Evolutionary conservation across 2,113 vertebrate genomes (phyloP).

Genomic region (Syrmaticus mikado): DNA sequence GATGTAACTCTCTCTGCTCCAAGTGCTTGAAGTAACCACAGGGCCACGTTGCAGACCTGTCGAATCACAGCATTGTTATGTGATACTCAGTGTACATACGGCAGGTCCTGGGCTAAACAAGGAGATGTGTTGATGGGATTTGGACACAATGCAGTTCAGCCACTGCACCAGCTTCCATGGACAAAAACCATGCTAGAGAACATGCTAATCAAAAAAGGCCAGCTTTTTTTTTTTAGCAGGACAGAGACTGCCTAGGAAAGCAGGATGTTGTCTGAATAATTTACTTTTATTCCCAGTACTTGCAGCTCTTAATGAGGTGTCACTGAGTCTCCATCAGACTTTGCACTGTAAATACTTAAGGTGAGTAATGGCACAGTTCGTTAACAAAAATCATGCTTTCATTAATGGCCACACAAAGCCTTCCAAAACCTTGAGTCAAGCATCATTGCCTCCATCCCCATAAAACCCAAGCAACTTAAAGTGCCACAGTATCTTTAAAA

Average conservation of each 20-base stretch:
- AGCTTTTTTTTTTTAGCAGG: neutral
- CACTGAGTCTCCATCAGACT: neutral
- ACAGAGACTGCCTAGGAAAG: neutral
- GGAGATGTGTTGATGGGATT: neutral
- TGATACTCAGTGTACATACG: neutral
- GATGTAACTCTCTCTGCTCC: neutral
- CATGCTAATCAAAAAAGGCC: neutral
- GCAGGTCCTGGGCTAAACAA: neutral
- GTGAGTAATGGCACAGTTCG: neutral
- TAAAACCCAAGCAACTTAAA: neutral
- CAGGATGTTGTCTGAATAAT: neutral
- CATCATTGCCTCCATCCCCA: neutral
- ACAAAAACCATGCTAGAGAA: neutral
- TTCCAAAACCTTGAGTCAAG: neutral
- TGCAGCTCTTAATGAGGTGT: neutral
- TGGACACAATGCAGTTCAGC: neutral
- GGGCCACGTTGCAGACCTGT: neutral
- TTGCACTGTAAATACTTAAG: neutral
- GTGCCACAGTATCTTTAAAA: slow-evolving; percentile 9
- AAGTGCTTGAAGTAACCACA: neutral
- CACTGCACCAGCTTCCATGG: neutral
- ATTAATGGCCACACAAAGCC: neutral
- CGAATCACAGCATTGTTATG: neutral
- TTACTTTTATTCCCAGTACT: neutral
- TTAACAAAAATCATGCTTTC: neutral